Conservation (phyloP, 2,888 invertebrate species). For the Spisula solida region DNA sequence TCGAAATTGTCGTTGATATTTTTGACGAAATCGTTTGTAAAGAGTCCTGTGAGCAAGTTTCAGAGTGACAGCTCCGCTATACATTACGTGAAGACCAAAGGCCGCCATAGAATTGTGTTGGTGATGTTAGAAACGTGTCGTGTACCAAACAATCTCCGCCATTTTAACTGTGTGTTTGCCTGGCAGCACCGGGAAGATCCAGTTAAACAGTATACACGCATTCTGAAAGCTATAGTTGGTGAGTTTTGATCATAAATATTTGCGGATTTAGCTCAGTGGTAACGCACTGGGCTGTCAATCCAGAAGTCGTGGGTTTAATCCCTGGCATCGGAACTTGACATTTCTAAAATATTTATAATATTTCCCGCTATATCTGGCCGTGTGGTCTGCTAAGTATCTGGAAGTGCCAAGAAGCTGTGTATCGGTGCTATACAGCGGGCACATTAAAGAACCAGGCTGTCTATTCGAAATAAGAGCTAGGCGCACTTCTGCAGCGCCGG, state of each 20-base stretch:
- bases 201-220: conserved; percentile 13
- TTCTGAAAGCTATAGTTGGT: conserved; percentile 62
- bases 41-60: conserved; percentile 47
- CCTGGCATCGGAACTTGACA: no score
- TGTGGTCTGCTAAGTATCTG: no score
- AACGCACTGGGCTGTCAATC: no score
- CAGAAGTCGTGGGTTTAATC: no score
- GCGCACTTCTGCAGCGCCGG: no score
- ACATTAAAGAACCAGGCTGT: no score
- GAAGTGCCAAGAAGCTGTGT: no score
- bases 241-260: conserved; percentile 5
- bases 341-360: no score
- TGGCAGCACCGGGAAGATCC: conserved; percentile 57
- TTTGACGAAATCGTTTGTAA: conserved; percentile 62
- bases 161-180: conserved; percentile 62
- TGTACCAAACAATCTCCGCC: conserved; percentile 55
- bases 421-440: no score
- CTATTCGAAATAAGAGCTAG: no score
- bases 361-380: no score
- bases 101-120: conserved; percentile 59
- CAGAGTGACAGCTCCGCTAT: conserved; percentile 53
- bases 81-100: conserved; percentile 58
- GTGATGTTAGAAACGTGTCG: conserved; percentile 64
- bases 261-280: no score
- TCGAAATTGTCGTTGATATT: conserved; percentile 62